These are phyloP conservation scores for Lochmaea crataegi DNA, from an alignment of 2,888 invertebrate genomes.

Conservation along the genomic window DNA sequence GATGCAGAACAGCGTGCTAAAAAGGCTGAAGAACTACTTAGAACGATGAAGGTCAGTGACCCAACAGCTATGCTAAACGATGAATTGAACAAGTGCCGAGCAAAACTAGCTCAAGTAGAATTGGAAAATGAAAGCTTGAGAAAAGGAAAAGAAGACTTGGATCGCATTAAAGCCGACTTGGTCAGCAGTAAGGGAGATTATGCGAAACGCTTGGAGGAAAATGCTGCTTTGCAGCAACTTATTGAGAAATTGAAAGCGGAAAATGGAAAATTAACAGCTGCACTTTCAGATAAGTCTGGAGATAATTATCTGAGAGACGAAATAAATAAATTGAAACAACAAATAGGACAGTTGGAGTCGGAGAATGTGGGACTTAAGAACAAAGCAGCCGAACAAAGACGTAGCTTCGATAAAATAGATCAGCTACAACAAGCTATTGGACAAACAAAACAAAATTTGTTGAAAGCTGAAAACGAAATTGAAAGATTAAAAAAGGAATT, in stretches of 20 bases:
- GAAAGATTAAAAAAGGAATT: slow-evolving; percentile 48
- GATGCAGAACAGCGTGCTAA: slow-evolving; percentile 50
- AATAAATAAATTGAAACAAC: slow-evolving; percentile 39
- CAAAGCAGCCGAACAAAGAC: slow-evolving; percentile 41
- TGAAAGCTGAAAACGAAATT: slow-evolving; percentile 43
- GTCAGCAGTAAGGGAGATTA: not conserved
- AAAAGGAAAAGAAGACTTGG: slow-evolving; percentile 36
- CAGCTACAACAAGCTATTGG: slow-evolving; percentile 44
- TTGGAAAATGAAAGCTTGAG: slow-evolving; percentile 44
- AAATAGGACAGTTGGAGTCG: slow-evolving; percentile 37
- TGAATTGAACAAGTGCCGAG: slow-evolving; percentile 38
- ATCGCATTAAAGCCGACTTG: slow-evolving; percentile 35
- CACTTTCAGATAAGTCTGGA: slow-evolving; percentile 2
- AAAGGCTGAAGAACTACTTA: slow-evolving; percentile 49
- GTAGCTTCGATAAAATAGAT: slow-evolving; percentile 42
- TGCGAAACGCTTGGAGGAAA: not conserved
- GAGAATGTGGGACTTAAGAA: slow-evolving; percentile 42
- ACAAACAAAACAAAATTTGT: slow-evolving; percentile 42
- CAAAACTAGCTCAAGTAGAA: slow-evolving; percentile 42
- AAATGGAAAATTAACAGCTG: not conserved
- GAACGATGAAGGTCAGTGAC: slow-evolving; percentile 48
- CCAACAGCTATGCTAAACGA: slow-evolving; percentile 49
- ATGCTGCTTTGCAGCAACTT: slow-evolving; percentile 11
- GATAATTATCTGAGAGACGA: slow-evolving; percentile 41
- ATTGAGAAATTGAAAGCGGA: not conserved